Evolutionary conservation across 2,888 invertebrate species (phyloP), one percentile per base, ranked within the genome.

Genomic region (Willowsia nigromaculata): DNA sequence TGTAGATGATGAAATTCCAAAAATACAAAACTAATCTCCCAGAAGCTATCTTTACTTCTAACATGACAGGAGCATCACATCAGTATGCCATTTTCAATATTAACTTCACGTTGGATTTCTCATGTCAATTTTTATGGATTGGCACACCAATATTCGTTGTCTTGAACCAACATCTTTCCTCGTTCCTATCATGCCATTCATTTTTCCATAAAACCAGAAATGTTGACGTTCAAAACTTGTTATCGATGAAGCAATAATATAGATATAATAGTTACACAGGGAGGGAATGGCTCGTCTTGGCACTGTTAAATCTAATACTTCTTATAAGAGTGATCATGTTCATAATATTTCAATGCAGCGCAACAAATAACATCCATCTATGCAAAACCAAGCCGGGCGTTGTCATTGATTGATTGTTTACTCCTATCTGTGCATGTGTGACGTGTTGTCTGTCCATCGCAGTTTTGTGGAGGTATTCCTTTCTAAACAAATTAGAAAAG

Each of bases 391-490:
- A 80, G 43, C 80, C 86, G 80, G 86, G 86, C 80, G 86, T 86
- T 86, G 86, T 86, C 86, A 86, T 80, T 86, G 86, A 86, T 86
- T 86, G 86, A 86, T 86, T 65, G 86, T 59, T 80, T 40, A 84
- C 84, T 56, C 74, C 74, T 84, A 84, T 22, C 5, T 56, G 37
- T 68, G 53, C 47, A 50, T 47, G 18, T 59, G 37, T 22, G 27
- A 33, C 11, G 22, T 50, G 27, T 53, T 37, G 13, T 53, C 53
- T 53, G 83, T 25, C 27, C 25, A 11, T 68, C n/a, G 18, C 3
- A 53, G 33, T 53, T 76, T 11, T 78, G 78, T 56, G 22, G 56
- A 43, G 40, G 40, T 30, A 15, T 74, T 11, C 43, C 22, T 62
- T 30, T 78, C 76, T 33, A 33, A 65, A 78, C 62, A 78, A 85